Conservation (phyloP, 2,113 vertebrate genomes). For the Labrus mixtus region DNA sequence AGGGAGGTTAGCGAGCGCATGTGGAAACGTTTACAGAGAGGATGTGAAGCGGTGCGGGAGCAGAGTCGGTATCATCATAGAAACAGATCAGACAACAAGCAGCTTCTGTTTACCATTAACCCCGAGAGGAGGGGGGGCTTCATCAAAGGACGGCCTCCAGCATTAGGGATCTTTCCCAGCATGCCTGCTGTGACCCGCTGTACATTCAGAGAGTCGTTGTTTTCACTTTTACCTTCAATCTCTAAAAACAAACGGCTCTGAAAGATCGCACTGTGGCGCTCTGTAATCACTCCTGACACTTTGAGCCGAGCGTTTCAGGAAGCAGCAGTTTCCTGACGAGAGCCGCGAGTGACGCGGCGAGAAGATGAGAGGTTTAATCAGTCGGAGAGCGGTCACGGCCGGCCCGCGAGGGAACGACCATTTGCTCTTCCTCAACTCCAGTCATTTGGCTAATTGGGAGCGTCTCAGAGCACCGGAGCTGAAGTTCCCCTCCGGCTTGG, state of each 20-base stretch:
- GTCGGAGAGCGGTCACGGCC: conserved; percentile 57
- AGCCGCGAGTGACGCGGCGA: conserved; percentile 22
- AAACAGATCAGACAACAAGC: conserved; percentile 64
- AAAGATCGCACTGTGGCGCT: background rate
- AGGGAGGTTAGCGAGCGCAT: conserved; percentile 43
- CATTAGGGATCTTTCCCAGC: conserved; percentile 18
- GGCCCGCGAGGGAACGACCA: conserved; percentile 41
- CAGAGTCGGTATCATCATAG: conserved; percentile 21
- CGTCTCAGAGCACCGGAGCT: conserved; percentile 68
- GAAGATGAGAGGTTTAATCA: conserved; percentile 70
- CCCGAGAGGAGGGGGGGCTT: conserved; percentile 27
- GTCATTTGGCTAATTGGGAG: conserved; percentile 77
- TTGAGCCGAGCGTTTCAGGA: conserved; percentile 24
- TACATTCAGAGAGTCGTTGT: no score
- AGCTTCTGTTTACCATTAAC: conserved; percentile 79
- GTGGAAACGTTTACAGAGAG: conserved; percentile 81
- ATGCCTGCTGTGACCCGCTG: conserved; percentile 11
- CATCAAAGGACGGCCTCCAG: conserved; percentile 64
- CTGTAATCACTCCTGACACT: conserved; percentile 27
- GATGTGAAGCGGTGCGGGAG: conserved; percentile 45
- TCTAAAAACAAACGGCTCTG: no score
- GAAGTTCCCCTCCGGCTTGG: conserved; percentile 61
- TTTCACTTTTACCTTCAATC: no score
- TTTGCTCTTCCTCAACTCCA: conserved; percentile 66
- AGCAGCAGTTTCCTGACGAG: conserved; percentile 36